phyloP scores from a whole-genome alignment of 2,113 vertebrate genomes.

The Bubo bubo region DNA sequence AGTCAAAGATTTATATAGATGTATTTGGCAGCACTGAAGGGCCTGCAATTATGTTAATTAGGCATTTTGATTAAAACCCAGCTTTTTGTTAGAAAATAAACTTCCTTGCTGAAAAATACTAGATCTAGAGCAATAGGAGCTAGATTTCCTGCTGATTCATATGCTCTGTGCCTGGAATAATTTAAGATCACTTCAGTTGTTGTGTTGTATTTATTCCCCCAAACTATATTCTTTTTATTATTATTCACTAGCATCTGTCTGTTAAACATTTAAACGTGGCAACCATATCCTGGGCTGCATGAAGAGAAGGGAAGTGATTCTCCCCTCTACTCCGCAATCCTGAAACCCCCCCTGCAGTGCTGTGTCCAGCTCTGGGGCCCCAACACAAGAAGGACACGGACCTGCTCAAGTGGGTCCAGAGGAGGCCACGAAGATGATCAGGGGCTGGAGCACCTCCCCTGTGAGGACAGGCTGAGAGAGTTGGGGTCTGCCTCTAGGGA shows the following conservation, averaged over 20 bases:
- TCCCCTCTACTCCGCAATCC: too few relatives aligned
- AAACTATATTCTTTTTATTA: conserved; percentile 21
- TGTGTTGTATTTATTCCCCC: background rate
- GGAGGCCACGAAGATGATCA: too few relatives aligned
- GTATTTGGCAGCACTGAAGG: background rate
- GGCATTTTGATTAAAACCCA: background rate
- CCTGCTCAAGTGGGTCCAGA: too few relatives aligned
- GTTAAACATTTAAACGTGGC: conserved; percentile 20
- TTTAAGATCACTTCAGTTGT: background rate
- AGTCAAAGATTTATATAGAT: background rate
- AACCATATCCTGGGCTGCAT: too few relatives aligned
- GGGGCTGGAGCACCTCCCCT: too few relatives aligned
- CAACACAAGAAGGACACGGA: too few relatives aligned
- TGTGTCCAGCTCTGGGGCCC: too few relatives aligned
- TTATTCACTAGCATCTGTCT: conserved; percentile 51
- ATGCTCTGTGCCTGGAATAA: background rate
- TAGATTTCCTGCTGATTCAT: conserved; percentile 16
- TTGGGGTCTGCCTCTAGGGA: too few relatives aligned
- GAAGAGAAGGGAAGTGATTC: too few relatives aligned
- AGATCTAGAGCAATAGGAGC: background rate
- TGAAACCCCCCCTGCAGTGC: too few relatives aligned
- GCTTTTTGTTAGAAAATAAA: conserved; percentile 45
- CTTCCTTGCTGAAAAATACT: conserved; percentile 28
- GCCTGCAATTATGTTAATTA: conserved; percentile 34
- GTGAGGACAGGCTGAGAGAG: too few relatives aligned